These are phyloP conservation scores for Polyommatus icarus DNA, from an alignment of 2,888 invertebrate genomes.

Conservation along the genomic window DNA sequence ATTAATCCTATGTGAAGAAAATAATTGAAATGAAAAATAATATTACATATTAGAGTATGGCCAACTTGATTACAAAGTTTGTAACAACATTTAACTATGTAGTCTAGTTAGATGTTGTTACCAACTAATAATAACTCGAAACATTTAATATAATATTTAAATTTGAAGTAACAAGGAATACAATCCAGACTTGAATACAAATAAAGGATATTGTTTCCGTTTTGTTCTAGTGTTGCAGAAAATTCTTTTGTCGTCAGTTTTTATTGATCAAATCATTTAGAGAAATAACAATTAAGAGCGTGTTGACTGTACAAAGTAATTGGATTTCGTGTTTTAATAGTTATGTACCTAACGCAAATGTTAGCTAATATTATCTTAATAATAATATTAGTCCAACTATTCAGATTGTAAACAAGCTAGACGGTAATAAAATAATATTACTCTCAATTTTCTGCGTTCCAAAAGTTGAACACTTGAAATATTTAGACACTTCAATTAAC, in stretches of 20 bases:
- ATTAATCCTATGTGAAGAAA: too few species aligned
- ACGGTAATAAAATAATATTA: too few species aligned
- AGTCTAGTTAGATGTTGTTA: too few species aligned
- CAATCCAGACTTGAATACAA: not conserved
- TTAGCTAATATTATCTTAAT: not conserved
- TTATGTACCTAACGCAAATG: not conserved
- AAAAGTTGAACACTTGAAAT: not conserved
- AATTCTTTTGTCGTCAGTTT: conserved; percentile 6
- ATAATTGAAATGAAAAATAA: too few species aligned
- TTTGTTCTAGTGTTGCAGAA: not conserved
- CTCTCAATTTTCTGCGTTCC: not conserved
- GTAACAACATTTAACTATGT: too few species aligned
- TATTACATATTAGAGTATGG: too few species aligned
- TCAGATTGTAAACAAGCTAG: too few species aligned
- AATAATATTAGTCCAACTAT: too few species aligned
- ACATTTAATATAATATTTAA: conserved; percentile 3
- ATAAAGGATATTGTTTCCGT: conserved; percentile 1
- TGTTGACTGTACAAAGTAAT: not conserved
- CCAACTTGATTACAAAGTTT: too few species aligned
- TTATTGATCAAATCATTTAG: not conserved
- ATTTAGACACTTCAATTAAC: conserved; percentile 9
- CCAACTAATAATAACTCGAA: not conserved
- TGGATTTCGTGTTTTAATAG: not conserved
- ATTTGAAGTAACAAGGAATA: conserved; percentile 6
- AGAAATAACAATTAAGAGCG: not conserved